phyloP scores from a whole-genome alignment of 2,113 vertebrate species.

The Phocoena phocoena region DNA sequence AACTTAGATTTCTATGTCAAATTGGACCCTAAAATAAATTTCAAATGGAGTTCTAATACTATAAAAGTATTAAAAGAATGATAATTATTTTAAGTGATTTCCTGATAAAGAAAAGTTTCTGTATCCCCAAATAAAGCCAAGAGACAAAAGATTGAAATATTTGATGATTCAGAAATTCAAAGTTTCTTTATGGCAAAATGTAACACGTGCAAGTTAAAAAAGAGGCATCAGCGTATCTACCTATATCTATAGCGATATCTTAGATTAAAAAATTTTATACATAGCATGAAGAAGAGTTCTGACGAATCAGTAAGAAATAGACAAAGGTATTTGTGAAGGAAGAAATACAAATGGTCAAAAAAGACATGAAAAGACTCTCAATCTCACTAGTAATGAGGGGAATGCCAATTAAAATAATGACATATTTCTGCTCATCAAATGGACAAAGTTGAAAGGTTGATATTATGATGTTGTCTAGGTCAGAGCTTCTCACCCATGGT shows the following conservation, averaged over 20 bases:
- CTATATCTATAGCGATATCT: not conserved
- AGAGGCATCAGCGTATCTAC: not conserved
- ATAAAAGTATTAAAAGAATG: not conserved
- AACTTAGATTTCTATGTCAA: not conserved
- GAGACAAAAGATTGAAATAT: not conserved
- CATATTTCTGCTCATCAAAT: not conserved
- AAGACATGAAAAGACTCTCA: not conserved
- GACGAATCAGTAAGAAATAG: not conserved
- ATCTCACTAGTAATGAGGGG: not conserved
- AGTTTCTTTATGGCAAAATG: not conserved
- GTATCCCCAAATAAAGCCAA: not conserved
- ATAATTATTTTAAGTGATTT: slow-evolving; percentile 31
- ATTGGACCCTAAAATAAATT: not conserved
- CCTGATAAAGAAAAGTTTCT: not conserved
- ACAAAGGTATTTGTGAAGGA: not conserved
- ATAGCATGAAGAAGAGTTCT: not conserved
- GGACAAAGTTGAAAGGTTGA: not conserved
- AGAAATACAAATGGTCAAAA: not conserved
- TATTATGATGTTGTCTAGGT: not conserved
- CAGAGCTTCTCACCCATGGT: not conserved
- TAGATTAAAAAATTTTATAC: not conserved
- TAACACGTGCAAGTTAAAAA: not conserved
- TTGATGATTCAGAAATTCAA: not conserved
- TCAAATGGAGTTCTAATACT: not conserved
- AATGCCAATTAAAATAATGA: not conserved